A percentile compares a stretch with the other conserved stretches of the same genome.
Conservation (phyloP, 2,113 vertebrate genomes). For the Pterocles burchelli region DNA sequence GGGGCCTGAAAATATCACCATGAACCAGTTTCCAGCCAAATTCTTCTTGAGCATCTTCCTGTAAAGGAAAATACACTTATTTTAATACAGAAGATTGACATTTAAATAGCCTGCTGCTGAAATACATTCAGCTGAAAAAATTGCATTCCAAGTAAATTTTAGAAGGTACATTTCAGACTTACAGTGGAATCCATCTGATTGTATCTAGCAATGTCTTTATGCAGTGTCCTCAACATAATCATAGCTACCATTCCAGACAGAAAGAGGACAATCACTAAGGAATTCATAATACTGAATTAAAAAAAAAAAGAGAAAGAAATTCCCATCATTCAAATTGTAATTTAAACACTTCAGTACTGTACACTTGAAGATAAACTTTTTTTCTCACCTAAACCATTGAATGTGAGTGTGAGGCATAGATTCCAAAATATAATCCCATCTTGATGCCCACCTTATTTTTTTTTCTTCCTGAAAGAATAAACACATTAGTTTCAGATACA, state of each 20-base stretch:
- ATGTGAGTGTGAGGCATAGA: constrained; percentile 99
- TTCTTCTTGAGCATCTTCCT: constrained; percentile 93
- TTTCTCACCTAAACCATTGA: constrained; percentile 96
- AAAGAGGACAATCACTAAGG: constrained; percentile 97
- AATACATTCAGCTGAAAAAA: neutral
- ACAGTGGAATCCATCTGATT: constrained; percentile 95
- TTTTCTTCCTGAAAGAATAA: constrained; percentile 81
- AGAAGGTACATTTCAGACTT: constrained; percentile 56
- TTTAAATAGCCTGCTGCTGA: neutral
- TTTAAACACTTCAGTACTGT: neutral
- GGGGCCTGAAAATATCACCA: constrained; percentile 86
- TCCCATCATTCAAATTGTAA: neutral
- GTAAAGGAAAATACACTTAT: constrained; percentile 68
- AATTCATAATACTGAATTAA: constrained; percentile 94
- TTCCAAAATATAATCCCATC: constrained; percentile 99
- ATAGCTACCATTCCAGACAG: constrained; percentile 99
- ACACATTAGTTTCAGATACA: neutral
- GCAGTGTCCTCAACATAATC: constrained; percentile 97
- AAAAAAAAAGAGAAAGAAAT: neutral
- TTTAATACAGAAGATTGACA: neutral
- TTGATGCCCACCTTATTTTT: constrained; percentile 92
- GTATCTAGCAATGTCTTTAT: constrained; percentile 98
- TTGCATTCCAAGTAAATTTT: neutral
- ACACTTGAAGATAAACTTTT: neutral
- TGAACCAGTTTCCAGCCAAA: constrained; percentile 89